phyloP scores from a whole-genome alignment of 2,888 invertebrate species.

The Sesamia inferens region DNA sequence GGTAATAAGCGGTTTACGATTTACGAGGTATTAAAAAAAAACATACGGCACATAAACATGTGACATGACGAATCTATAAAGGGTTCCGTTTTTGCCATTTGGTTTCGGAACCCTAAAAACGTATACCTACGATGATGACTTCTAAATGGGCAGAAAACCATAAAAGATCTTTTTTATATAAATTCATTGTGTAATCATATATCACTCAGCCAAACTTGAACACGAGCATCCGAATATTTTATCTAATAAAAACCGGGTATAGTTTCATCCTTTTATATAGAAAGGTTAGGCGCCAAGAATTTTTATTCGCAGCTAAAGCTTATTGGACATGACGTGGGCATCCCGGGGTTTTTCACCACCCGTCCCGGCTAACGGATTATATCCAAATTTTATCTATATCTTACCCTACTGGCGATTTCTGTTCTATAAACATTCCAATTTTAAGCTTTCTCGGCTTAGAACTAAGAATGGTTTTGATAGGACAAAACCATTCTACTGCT shows the following conservation, averaged over 20 bases:
- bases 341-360: slow-evolving; percentile 64
- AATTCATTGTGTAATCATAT: slow-evolving; percentile 5
- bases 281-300: slow-evolving; percentile 71
- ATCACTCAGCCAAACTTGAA: slow-evolving; percentile 1
- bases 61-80: too few species aligned
- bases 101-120: too few species aligned
- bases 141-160: neutral
- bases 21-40: too few species aligned
- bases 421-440: slow-evolving; percentile 32
- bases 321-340: slow-evolving; percentile 64
- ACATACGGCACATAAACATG: too few species aligned
- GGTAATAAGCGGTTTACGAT: too few species aligned
- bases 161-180: neutral
- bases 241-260: slow-evolving; percentile 71
- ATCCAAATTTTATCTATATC: slow-evolving; percentile 46
- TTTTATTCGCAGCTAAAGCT: slow-evolving; percentile 70
- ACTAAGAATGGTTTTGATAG: neutral
- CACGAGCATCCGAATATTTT: slow-evolving; percentile 42
- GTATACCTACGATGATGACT: too few species aligned
- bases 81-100: too few species aligned
- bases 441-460: slow-evolving; percentile 11
- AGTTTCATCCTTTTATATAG: slow-evolving; percentile 75
- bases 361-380: slow-evolving; percentile 40
- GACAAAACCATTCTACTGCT: too few species aligned
- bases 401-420: slow-evolving; percentile 24